Evolutionary conservation across 1,140 invertebrate genomes (phyloP).

Genomic region (Berghia stephanieae): DNA sequence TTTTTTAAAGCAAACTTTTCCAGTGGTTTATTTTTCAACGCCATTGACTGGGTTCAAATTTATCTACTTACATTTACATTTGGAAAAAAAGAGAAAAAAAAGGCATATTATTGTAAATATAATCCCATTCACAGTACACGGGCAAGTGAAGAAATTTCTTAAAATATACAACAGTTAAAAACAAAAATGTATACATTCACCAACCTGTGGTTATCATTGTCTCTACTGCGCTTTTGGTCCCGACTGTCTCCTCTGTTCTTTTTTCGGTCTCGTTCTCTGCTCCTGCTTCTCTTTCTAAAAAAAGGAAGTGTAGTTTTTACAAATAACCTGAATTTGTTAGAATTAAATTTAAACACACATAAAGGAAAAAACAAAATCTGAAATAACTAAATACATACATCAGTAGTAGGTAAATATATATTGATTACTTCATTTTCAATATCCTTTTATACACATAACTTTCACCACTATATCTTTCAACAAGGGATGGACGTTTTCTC

Average conservation of each 20-base stretch:
- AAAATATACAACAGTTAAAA: neutral
- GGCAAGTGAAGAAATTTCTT: neutral
- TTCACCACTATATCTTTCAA: too few relatives aligned
- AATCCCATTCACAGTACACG: neutral
- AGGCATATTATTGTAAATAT: neutral
- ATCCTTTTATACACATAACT: too few relatives aligned
- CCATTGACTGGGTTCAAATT: too few relatives aligned
- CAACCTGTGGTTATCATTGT: slow-evolving; percentile 39
- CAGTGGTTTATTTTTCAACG: too few relatives aligned
- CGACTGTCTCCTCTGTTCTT: slow-evolving; percentile 42
- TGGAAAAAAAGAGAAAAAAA: neutral
- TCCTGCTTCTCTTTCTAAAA: slow-evolving; percentile 46
- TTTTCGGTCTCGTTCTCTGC: slow-evolving; percentile 43
- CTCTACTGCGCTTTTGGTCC: slow-evolving; percentile 37
- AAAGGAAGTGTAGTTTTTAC: neutral
- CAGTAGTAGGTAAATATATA: too few relatives aligned
- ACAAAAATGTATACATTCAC: slow-evolving; percentile 1
- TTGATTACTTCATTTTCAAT: too few relatives aligned
- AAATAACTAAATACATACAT: neutral
- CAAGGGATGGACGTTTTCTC: too few relatives aligned
- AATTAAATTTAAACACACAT: neutral
- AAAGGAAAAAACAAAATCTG: neutral
- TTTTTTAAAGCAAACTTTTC: too few relatives aligned
- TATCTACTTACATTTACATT: neutral
- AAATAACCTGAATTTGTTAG: neutral